Base-by-base conservation (phyloP, 1,140 invertebrate species). In the Antheraea mylitta region DNA sequence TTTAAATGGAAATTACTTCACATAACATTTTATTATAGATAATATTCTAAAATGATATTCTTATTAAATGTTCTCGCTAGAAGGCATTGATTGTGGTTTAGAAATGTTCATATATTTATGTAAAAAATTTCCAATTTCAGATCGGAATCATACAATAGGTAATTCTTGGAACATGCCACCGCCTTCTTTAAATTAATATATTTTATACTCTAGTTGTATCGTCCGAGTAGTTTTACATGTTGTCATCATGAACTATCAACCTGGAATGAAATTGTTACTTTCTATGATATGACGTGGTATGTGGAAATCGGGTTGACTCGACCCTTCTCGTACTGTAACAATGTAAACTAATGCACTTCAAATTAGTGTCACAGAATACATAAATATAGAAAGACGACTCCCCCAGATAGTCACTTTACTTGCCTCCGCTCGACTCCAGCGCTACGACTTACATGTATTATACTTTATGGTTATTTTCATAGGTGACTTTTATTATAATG, bases 91-190 rank as follows among this genome's bases (percentile, higher is more conserved):
- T 9, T 53, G 11, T 53, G 11, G 16, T 53, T 65, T 72, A 76
- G 75, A 78, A 77, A 76, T 70, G 4, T 83, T 69, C 70, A 68
- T 77, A 77, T 83, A 88, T 91, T 92, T 83, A 89, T 91, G 90
- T 92, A 77, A 79, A 78, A 74, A 84, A 87, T 90, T 90, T 92
- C 85, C 83, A 90, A 86, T 92, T 93, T 92, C 90, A 93, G 90
- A 93, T 93, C 91, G 91, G 91, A 92, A 92, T 92, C 92, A 93
- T 93, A 88, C 91, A 88, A 86, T 92, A 91, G 90, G 91, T 93
- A 93, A 93, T 87, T 85, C 87, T 86, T 83, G 77, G 79, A 82
- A 81, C 83, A 78, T 65, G 80, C 76, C 80, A 85, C 78, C n/a
- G 77, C 80, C 71, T 82, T 72, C 69, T 74, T 79, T 82, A 80